These are phyloP conservation scores for Diaprepes abbreviatus DNA, from an alignment of 2,888 invertebrate species.

Conservation along the genomic window DNA sequence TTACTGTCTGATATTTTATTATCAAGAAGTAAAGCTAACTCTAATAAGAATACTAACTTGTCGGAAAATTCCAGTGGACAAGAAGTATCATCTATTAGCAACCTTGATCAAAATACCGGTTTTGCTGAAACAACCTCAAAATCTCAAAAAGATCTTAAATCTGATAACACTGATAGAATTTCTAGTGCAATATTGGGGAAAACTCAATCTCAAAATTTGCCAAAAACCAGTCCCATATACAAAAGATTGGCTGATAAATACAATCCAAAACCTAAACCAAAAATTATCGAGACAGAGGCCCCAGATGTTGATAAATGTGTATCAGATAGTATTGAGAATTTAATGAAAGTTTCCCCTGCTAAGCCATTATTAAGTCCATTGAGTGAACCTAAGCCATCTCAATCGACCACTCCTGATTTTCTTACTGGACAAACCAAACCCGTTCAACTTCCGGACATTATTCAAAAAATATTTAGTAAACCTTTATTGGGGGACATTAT, in stretches of 20 bases:
- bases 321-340: constrained; percentile 56
- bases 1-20: constrained; percentile 7
- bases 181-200: background rate
- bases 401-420: constrained; percentile 39
- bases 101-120: background rate
- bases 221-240: constrained; percentile 23
- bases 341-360: constrained; percentile 53
- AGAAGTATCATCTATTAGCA: background rate
- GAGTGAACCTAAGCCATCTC: constrained; percentile 30
- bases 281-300: constrained; percentile 38
- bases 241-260: constrained; percentile 68
- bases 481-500: constrained; percentile 24
- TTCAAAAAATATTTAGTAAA: constrained; percentile 43
- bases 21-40: background rate
- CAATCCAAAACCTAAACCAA: constrained; percentile 65
- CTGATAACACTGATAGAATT: background rate
- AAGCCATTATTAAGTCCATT: constrained; percentile 23
- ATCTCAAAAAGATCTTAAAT: background rate
- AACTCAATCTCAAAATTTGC: background rate
- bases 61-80: background rate
- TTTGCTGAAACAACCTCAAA: background rate
- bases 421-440: constrained; percentile 8
- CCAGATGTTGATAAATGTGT: constrained; percentile 60
- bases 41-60: background rate
- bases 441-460: constrained; percentile 40